Conservation (phyloP, 2,797 vertebrate species). For the Siniperca scherzeri region DNA sequence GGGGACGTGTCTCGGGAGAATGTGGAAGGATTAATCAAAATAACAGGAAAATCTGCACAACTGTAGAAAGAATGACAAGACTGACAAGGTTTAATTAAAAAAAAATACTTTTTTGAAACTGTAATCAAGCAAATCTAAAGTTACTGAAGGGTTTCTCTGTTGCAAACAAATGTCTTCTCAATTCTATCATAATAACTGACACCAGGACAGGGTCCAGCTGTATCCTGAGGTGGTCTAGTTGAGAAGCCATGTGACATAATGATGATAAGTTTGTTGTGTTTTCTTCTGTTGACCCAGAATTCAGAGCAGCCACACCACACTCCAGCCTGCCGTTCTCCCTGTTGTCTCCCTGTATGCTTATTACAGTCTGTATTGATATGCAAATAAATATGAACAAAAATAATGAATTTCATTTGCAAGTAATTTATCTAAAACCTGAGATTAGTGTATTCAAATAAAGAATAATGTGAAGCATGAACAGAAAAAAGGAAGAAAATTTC, state of each 20-base stretch:
- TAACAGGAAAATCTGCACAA: not conserved
- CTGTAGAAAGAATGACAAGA: not conserved
- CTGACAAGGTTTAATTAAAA: not conserved
- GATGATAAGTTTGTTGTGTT: constrained; percentile 31
- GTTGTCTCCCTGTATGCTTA: not conserved
- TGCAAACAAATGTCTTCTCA: not conserved
- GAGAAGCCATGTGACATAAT: constrained; percentile 24
- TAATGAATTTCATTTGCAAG: not conserved
- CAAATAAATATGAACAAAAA: not conserved
- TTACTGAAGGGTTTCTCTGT: not conserved
- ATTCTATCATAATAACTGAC: not conserved
- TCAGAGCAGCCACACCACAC: not conserved
- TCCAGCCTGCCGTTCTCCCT: not conserved
- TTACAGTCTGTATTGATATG: not conserved
- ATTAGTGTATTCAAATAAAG: not conserved
- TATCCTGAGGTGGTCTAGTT: not conserved
- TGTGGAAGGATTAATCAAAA: constrained; percentile 27
- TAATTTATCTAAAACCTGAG: not conserved
- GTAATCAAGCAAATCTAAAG: not conserved
- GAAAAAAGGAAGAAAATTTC: not conserved
- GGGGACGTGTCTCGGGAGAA: constrained; percentile 37
- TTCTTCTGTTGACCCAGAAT: constrained; percentile 29
- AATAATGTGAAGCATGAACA: not conserved
- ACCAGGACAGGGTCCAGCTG: constrained; percentile 1
- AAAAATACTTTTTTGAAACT: not conserved